Conservation (phyloP, 1,140 invertebrate species). For the Saccostrea echinata region DNA sequence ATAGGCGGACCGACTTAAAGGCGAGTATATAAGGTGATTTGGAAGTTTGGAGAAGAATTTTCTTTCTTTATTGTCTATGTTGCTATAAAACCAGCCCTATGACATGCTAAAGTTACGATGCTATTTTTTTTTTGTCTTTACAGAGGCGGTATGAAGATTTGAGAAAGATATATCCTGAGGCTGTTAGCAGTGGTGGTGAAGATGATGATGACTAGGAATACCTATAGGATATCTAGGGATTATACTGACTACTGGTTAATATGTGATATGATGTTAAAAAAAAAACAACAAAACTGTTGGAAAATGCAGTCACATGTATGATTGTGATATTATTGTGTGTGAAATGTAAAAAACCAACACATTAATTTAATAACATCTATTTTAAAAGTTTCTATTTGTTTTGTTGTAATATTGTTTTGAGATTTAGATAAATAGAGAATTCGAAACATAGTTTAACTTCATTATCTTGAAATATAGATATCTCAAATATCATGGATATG, state of each 20-base stretch:
- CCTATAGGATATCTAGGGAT: not conserved
- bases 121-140: not conserved
- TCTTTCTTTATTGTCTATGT: too few relatives aligned
- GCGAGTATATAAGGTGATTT: too few relatives aligned
- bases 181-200: not conserved
- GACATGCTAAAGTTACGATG: too few relatives aligned
- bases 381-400: not conserved
- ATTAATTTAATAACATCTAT: not conserved
- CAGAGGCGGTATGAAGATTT: conserved; percentile 23
- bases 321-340: conserved; percentile 1
- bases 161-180: not conserved
- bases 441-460: too few relatives aligned
- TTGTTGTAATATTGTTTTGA: not conserved
- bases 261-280: not conserved
- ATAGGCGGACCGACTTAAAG: too few relatives aligned
- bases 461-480: too few relatives aligned
- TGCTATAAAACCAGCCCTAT: too few relatives aligned
- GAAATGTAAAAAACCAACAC: not conserved
- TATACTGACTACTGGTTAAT: not conserved
- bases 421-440: not conserved
- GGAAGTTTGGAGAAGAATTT: too few relatives aligned
- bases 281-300: not conserved
- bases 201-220: not conserved
- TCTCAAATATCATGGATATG: too few relatives aligned
- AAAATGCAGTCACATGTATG: not conserved